These are phyloP conservation scores for Drosophila borealis DNA, from an alignment of 2,888 invertebrate species.

Conservation along the genomic window DNA sequence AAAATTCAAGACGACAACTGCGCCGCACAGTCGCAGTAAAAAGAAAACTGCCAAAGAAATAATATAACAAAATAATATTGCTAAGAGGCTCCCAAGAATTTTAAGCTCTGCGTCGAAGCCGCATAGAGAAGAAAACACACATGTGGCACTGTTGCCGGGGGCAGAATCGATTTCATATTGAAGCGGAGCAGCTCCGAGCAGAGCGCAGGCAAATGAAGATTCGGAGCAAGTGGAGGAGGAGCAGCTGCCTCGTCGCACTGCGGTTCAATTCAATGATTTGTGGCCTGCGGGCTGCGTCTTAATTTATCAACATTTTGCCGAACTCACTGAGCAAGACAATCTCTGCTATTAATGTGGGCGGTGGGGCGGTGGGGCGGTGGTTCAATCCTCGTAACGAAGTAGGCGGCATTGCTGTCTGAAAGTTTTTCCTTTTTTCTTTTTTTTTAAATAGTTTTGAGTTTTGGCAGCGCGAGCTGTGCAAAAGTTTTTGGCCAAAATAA, in stretches of 20 bases:
- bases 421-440: conserved; percentile 31
- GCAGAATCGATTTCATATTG: conserved; percentile 67
- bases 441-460: conserved; percentile 60
- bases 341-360: conserved; percentile 43
- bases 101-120: conserved; percentile 10
- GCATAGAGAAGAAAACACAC: conserved; percentile 21
- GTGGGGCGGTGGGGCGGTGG: conserved; percentile 9
- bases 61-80: conserved; percentile 54
- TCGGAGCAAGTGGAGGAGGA: conserved; percentile 6
- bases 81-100: conserved; percentile 16
- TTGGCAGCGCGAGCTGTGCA: conserved; percentile 7
- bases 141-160: conserved; percentile 57
- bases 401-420: conserved; percentile 20
- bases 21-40: conserved; percentile 30
- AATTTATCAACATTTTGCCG: conserved; percentile 70
- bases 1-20: conserved; percentile 70
- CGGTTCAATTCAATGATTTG: conserved; percentile 74
- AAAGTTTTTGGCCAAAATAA: conserved; percentile 70
- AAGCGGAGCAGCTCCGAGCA: conserved; percentile 34
- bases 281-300: conserved; percentile 68
- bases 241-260: conserved; percentile 58
- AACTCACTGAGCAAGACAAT: conserved; percentile 63
- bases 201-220: conserved; percentile 35
- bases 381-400: background rate
- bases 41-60: conserved; percentile 60